Evolutionary conservation across 2,888 invertebrate species (phyloP), one percentile per base, ranked within the genome.

Genomic region (Phania funesta): DNA sequence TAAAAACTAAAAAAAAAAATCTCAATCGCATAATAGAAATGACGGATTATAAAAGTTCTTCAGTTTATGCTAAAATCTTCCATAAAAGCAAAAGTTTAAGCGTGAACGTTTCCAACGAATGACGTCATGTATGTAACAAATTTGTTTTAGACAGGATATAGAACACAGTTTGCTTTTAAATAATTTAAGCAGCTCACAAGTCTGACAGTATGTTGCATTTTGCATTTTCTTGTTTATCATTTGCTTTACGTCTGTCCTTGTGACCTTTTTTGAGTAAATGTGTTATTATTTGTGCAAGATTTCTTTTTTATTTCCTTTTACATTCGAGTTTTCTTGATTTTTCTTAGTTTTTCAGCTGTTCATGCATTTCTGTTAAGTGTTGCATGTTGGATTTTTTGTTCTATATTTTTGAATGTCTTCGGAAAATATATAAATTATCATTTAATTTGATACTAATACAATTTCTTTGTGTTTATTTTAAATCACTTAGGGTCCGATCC

Each of bases 401-500:
- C 48, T 35, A 8, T 58, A 24, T 46, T 24, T 26, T 22, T 24
- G n/a, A 20, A 20, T 56, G 46, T 71, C 7, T 26, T 24, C n/a
- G n/a, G n/a, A 18, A 38, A 48, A 35, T n/a, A 24, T 6, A 24
- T 16, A 8, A 16, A 58, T 71, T 38, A 3, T 1, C 11, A 4
- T n/a, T n/a, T 44, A 7, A 16, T 44, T 16, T 3, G 18, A 18
- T 58, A 24, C 4, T 6, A 5, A 22, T 6, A n/a, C 2, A 56
- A 16, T 35, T 48, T 24, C 9, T 35, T 16, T 46, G 11, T 50
- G 2, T 26, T 35, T 44, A 38, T n/a, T n/a, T 58, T 44, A 7
- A 56, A 68, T 18, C 54, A 54, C 52, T 35, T 58, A 89, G 89
- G 89, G 89, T 87, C 91, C 29, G 91, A 91, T 88, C 88, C 91